phyloP scores from a whole-genome alignment of 1,140 invertebrate species.

The Saxidomus purpurata region DNA sequence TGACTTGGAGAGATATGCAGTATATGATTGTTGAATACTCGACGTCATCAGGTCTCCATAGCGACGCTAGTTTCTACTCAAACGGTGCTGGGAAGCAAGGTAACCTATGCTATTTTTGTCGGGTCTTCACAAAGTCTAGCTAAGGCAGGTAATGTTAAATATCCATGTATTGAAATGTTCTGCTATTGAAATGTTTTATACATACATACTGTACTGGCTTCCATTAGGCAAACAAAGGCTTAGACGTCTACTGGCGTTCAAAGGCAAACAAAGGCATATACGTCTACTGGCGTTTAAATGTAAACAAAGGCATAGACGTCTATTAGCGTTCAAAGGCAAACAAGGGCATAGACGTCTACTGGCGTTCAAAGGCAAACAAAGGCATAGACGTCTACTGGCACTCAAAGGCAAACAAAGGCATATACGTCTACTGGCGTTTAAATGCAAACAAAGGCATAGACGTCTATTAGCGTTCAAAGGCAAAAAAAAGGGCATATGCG shows the following conservation, averaged over 20 bases:
- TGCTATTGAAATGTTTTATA: too few species aligned
- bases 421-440: slow-evolving; percentile 13
- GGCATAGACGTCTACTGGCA: too few species aligned
- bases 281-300: slow-evolving; percentile 6
- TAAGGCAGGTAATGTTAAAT: too few species aligned
- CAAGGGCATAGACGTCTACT: background rate
- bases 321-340: background rate
- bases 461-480: too few species aligned
- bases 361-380: background rate
- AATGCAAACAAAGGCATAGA: background rate
- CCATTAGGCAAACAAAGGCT: too few species aligned
- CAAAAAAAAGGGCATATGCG: background rate
- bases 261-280: too few species aligned
- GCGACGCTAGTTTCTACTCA: background rate
- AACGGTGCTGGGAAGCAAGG: slow-evolving; percentile 37
- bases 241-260: too few species aligned
- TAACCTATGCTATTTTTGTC: too few species aligned
- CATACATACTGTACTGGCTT: too few species aligned
- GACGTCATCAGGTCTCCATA: background rate
- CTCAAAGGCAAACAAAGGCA: too few species aligned
- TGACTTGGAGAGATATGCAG: slow-evolving; percentile 58
- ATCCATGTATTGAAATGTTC: too few species aligned
- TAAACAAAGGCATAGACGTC: background rate
- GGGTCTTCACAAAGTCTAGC: too few species aligned
- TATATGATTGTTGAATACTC: slow-evolving; percentile 55